A percentile compares a stretch with the other conserved stretches of the same genome.
These are phyloP conservation scores for Chymomyza caudatula DNA, from an alignment of 2,888 invertebrate genomes.

Conservation along the genomic window DNA sequence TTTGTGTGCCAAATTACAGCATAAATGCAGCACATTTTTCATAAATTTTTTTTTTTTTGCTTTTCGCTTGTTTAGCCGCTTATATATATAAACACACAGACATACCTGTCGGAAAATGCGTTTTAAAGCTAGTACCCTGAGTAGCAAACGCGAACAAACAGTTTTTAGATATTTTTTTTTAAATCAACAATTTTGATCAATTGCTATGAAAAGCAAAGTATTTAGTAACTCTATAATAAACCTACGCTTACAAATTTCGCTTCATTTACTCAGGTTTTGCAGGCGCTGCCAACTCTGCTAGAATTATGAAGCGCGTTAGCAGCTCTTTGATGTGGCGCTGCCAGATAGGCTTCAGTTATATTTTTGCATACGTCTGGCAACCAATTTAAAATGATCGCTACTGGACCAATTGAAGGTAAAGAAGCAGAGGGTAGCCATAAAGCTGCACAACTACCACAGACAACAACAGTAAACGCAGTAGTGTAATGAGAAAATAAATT, in stretches of 20 bases:
- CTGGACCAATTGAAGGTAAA: not conserved
- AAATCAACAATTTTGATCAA: not conserved
- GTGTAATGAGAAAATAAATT: not conserved
- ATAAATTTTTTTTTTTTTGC: not conserved
- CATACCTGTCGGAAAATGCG: not conserved
- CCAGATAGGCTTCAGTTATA: no score
- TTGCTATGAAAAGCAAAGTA: not conserved
- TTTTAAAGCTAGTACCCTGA: not conserved
- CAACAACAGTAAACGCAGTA: conserved; percentile 14
- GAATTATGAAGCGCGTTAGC: not conserved
- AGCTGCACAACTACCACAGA: not conserved
- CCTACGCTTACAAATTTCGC: not conserved
- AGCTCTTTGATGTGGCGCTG: not conserved
- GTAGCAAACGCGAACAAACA: not conserved
- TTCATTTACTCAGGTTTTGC: not conserved
- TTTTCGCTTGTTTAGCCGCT: not conserved
- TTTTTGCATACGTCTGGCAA: not conserved
- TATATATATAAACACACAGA: not conserved
- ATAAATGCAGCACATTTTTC: not conserved
- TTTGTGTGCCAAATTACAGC: not conserved
- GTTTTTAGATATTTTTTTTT: not conserved
- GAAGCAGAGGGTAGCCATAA: not conserved
- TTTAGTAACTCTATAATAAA: not conserved
- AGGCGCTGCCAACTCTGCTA: not conserved
- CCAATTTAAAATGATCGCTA: not conserved